These are phyloP conservation scores for Sciaenops ocellatus DNA, from an alignment of 2,797 vertebrate genomes.

Conservation along the genomic window DNA sequence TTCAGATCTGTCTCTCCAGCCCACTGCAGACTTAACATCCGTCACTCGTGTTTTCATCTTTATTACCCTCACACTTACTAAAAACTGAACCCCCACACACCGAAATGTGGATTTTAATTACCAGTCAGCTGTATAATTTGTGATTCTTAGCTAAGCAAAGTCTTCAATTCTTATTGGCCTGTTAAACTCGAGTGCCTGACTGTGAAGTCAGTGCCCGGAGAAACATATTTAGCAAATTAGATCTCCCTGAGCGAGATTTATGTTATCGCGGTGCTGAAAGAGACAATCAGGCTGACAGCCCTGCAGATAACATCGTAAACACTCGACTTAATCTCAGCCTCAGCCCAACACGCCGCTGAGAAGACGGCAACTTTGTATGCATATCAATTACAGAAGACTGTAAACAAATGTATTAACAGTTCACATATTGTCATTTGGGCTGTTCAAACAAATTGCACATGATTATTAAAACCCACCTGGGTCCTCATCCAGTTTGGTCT, in stretches of 20 bases:
- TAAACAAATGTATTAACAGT: constrained; percentile 29
- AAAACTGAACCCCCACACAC: neutral
- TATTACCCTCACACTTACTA: neutral
- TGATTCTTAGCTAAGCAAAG: constrained; percentile 39
- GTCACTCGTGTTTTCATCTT: constrained; percentile 9
- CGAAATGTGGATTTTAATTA: constrained; percentile 40
- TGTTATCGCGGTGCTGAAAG: constrained; percentile 24
- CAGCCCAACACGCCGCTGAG: constrained; percentile 40
- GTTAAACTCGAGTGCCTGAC: constrained; percentile 47
- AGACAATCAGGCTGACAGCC: constrained; percentile 42
- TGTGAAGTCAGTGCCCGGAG: constrained; percentile 49
- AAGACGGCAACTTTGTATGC: constrained; percentile 14
- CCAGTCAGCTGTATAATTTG: constrained; percentile 22
- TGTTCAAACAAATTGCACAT: neutral
- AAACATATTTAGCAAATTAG: constrained; percentile 55
- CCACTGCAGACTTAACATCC: constrained; percentile 16
- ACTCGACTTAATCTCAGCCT: constrained; percentile 47
- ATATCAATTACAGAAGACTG: constrained; percentile 24
- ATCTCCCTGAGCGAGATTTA: constrained; percentile 49
- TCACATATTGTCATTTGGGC: neutral
- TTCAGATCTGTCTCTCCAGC: constrained; percentile 14
- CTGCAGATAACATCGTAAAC: constrained; percentile 58
- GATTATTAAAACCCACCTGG: constrained; percentile 80
- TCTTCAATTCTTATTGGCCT: constrained; percentile 56
- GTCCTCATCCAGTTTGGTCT: constrained; percentile 96